A percentile compares a stretch with the other conserved stretches of the same genome.
Evolutionary conservation across 2,888 invertebrate species (phyloP).

Genomic region (Ophion obscuratus): DNA sequence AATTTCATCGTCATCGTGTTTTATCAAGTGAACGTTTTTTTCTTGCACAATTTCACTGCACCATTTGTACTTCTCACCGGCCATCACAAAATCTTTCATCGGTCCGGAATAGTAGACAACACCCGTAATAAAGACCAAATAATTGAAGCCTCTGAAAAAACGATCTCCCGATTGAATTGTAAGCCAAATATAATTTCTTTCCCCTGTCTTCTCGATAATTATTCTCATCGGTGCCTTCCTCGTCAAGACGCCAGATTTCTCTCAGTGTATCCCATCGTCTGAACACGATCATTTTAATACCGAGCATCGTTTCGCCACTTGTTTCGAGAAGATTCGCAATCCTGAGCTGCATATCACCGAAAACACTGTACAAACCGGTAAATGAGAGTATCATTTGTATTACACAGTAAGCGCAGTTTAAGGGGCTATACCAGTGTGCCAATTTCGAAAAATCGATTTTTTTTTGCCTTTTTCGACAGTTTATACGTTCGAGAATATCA

Average conservation of each 20-base stretch:
- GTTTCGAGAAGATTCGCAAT: conserved; percentile 68
- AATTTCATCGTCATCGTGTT: too few species aligned
- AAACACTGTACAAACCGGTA: conserved; percentile 54
- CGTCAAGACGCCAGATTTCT: conserved; percentile 11
- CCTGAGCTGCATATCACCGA: conserved; percentile 68
- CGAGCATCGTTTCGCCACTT: conserved; percentile 58
- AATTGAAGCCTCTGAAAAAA: conserved; percentile 29
- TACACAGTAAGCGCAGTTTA: not conserved
- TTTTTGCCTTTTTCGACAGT: too few species aligned
- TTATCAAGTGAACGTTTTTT: not conserved
- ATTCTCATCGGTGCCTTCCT: not conserved
- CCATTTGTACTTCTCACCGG: conserved; percentile 15
- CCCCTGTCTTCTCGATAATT: conserved; percentile 40
- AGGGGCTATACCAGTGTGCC: too few species aligned
- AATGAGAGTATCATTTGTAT: conserved; percentile 62
- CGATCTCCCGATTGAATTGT: conserved; percentile 32
- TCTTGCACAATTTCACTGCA: not conserved
- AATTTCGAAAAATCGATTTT: too few species aligned
- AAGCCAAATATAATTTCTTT: conserved; percentile 29
- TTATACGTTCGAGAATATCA: too few species aligned
- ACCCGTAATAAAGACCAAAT: conserved; percentile 21
- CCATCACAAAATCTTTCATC: conserved; percentile 27
- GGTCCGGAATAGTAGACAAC: conserved; percentile 33
- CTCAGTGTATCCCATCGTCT: conserved; percentile 6
- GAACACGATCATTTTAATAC: conserved; percentile 42